Evolutionary conservation across 1,140 invertebrate genomes (phyloP).

Genomic region (Bombus polaris): DNA sequence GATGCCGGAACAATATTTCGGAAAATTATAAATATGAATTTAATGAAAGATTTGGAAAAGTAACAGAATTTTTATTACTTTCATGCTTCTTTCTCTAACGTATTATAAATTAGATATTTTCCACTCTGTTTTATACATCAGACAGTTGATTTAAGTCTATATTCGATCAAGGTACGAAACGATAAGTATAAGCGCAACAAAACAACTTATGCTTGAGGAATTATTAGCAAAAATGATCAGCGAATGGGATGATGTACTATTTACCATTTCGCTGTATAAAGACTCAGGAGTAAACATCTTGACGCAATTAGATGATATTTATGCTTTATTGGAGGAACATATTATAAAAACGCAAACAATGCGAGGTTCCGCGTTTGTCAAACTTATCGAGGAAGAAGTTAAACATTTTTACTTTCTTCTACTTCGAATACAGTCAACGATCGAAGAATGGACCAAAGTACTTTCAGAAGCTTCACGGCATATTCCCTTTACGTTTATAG

Average conservation of each 20-base stretch:
- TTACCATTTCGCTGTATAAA: constrained; percentile 79
- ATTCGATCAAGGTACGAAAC: constrained; percentile 82
- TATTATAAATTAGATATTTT: too few relatives aligned
- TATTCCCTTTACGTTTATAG: background rate
- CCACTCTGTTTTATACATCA: background rate
- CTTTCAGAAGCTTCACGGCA: too few relatives aligned
- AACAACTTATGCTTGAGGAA: constrained; percentile 85
- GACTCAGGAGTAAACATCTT: constrained; percentile 83
- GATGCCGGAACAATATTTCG: constrained; percentile 85
- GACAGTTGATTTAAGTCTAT: background rate
- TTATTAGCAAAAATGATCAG: constrained; percentile 85
- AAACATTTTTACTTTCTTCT: constrained; percentile 87
- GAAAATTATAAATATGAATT: constrained; percentile 85
- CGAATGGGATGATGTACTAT: constrained; percentile 85
- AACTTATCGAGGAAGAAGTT: constrained; percentile 85
- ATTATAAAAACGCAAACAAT: constrained; percentile 86
- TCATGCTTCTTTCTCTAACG: too few relatives aligned
- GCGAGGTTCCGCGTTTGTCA: constrained; percentile 87
- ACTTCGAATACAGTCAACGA: constrained; percentile 83
- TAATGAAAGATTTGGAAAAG: constrained; percentile 86
- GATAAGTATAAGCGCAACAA: constrained; percentile 87
- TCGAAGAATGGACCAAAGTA: constrained; percentile 87
- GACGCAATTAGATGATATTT: constrained; percentile 84
- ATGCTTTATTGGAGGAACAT: constrained; percentile 86
- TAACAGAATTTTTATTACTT: constrained; percentile 76